Conservation (phyloP, 2,113 vertebrate genomes). For the Condylura cristata region DNA sequence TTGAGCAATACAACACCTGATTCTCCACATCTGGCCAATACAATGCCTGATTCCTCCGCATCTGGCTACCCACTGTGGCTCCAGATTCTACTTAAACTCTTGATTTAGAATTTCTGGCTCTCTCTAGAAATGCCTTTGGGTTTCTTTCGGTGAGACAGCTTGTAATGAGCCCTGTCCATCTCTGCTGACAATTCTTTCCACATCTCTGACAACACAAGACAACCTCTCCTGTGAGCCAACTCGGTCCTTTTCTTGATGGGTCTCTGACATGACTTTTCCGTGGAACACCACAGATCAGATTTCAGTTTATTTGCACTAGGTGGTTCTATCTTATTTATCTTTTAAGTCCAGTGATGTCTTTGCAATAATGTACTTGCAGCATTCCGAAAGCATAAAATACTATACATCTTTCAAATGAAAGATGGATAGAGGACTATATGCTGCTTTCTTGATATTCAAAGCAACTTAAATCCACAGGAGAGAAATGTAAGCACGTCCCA, state of each 20-base stretch:
- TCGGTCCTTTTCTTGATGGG: neutral
- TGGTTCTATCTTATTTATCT: slow-evolving; percentile 31
- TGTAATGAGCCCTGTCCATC: slow-evolving; percentile 11
- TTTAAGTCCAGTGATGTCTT: slow-evolving; percentile 53
- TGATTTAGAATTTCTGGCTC: slow-evolving; percentile 23
- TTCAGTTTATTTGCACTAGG: slow-evolving; percentile 57
- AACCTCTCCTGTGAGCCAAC: neutral
- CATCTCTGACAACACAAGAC: slow-evolving; percentile 45
- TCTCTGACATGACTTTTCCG: slow-evolving; percentile 38
- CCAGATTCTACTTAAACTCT: neutral
- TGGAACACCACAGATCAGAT: slow-evolving; percentile 23
- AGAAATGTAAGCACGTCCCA: slow-evolving; percentile 25
- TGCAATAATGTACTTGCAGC: slow-evolving; percentile 53
- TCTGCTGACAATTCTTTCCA: neutral
- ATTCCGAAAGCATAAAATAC: slow-evolving; percentile 44
- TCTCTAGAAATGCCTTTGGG: neutral
- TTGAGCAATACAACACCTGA: slow-evolving; percentile 6
- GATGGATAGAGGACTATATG: slow-evolving; percentile 39
- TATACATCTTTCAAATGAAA: slow-evolving; percentile 41
- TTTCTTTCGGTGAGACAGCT: slow-evolving; percentile 18
- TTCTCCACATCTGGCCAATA: neutral
- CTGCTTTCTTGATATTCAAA: slow-evolving; percentile 50
- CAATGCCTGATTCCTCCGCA: neutral
- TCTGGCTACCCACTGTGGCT: neutral
- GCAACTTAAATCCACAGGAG: slow-evolving; percentile 48